Evolutionary conservation across 2,113 vertebrate genomes (phyloP).

Genomic region (Oostethus manadensis): DNA sequence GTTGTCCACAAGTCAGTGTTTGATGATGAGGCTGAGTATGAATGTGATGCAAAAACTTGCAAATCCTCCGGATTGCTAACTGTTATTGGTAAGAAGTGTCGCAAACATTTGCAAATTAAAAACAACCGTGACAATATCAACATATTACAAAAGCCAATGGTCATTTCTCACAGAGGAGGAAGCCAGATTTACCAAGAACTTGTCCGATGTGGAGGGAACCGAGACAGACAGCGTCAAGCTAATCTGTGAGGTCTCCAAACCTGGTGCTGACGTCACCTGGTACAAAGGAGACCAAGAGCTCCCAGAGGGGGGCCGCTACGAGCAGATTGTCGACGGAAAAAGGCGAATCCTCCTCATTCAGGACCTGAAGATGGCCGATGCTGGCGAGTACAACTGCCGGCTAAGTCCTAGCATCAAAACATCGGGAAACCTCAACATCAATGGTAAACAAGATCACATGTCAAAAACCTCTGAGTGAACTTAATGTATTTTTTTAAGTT

Average conservation of each 20-base stretch:
- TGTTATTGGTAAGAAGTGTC: conserved; percentile 80
- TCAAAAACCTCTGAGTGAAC: background rate
- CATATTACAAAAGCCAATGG: background rate
- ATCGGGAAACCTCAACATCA: conserved; percentile 83
- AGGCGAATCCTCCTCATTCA: conserved; percentile 90
- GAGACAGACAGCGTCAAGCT: conserved; percentile 91
- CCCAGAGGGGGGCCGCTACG: conserved; percentile 87
- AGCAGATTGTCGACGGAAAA: conserved; percentile 83
- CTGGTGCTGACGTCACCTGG: conserved; percentile 87
- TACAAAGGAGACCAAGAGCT: conserved; percentile 86
- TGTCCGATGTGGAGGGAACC: conserved; percentile 85
- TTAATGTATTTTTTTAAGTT: background rate
- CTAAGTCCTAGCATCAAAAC: conserved; percentile 80
- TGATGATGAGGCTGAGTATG: conserved; percentile 95
- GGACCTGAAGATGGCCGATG: conserved; percentile 81
- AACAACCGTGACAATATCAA: background rate
- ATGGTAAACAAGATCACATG: conserved; percentile 66
- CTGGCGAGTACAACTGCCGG: conserved; percentile 84
- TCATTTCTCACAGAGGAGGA: conserved; percentile 82
- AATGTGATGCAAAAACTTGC: conserved; percentile 88
- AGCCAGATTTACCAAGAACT: conserved; percentile 90
- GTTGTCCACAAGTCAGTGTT: conserved; percentile 87
- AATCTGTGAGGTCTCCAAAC: conserved; percentile 93
- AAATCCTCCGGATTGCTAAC: conserved; percentile 93
- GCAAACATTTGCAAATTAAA: background rate